Conservation (phyloP, 2,113 vertebrate species). For the Isichthys henryi region DNA sequence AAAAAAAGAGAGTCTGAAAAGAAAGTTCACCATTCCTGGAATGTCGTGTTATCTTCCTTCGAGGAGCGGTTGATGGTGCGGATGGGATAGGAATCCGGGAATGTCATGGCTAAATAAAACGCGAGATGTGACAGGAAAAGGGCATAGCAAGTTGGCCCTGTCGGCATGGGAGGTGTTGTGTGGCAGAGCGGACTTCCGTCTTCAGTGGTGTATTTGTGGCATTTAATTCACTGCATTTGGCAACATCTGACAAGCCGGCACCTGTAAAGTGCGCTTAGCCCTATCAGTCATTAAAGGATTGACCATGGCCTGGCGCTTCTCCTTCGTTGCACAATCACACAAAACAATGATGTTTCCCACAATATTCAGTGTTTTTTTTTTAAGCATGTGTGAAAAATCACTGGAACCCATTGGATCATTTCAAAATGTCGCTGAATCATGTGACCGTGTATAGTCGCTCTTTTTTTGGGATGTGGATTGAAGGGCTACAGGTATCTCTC, state of each 20-base stretch:
- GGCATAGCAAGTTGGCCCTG: background rate
- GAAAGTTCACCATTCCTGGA: background rate
- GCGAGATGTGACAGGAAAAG: conserved; percentile 36
- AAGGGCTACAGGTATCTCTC: background rate
- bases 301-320: background rate
- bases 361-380: background rate
- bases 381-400: background rate
- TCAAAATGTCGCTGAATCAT: background rate
- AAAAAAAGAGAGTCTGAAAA: background rate
- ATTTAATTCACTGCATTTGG: background rate
- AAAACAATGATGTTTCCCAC: background rate
- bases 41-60: background rate
- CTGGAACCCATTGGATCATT: background rate
- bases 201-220: background rate
- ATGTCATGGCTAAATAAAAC: conserved; percentile 36
- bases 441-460: background rate
- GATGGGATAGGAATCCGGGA: conserved; percentile 40
- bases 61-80: conserved; percentile 23
- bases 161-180: background rate
- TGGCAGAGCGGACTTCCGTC: background rate
- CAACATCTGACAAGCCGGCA: background rate
- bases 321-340: background rate
- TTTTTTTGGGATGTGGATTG: conserved; percentile 2
- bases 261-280: background rate
- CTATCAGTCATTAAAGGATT: background rate